Base-by-base conservation (phyloP, 2,797 vertebrate genomes). In the Kryptolebias ocellatus region DNA sequence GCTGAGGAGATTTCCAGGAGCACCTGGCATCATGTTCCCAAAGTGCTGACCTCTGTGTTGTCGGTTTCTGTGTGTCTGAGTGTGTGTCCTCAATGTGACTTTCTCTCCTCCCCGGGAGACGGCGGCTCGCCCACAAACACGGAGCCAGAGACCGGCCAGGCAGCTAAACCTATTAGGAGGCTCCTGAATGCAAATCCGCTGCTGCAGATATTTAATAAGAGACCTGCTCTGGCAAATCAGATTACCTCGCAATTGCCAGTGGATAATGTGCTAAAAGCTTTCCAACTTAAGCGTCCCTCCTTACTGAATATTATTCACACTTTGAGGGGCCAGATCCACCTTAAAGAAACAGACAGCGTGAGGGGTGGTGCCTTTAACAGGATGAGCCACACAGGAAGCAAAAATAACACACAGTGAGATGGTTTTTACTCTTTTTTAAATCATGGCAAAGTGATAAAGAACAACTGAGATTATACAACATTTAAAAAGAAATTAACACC, bases 181-280 rank as follows among this genome's bases (percentile, higher is more conserved):
- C 90, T 94, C 92, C 90, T 87, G 87, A 92, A 96, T 95, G 95
- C 95, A 95, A 94, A 96, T 96, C 92, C 88, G 77, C 86, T 85
- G 91, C 91, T 83, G 92, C 93, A 89, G 92, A 93, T 94, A 94
- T 95, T 96, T 95, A 95, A 95, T 95, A 94, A 94, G 94, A 94
- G 93, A 93, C 91, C 93, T 92, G 92, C 66, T 89, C 88, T 80
- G 93, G 84, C 83, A 93, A 91, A 97, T 95, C 89, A 93, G 94
- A 97, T 97, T 96, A 96, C 88, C 88, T 83, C 67, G 81, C 95
- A 95, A 95, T 95, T 95, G 95, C 92, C 90, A 92, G 93, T 66
- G 94, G 95, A 96, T 96, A 96, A 97, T 95, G 95, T 96, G 96
- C 94, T 96, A 96, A 97, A 97, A 97, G 96, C 95, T 96, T 96